Evolutionary conservation across 2,888 invertebrate genomes (phyloP).

Genomic region (Noctua fimbriata): DNA sequence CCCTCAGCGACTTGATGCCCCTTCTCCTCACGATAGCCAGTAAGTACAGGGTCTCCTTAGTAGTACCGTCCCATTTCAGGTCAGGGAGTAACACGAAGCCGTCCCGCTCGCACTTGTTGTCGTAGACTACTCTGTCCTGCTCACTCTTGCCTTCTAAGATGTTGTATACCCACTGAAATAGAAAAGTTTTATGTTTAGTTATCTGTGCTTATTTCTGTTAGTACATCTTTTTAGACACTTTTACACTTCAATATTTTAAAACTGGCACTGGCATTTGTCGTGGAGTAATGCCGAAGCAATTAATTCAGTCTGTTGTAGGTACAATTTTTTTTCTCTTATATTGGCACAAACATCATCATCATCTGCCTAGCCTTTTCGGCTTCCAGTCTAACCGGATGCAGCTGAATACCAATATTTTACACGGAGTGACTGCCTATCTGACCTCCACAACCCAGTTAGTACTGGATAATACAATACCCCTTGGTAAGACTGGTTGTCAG

Average conservation of each 20-base stretch:
- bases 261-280: neutral
- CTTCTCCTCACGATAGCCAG: slow-evolving; percentile 94
- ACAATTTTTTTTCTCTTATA: neutral
- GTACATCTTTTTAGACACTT: neutral
- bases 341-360: neutral
- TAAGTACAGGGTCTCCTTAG: slow-evolving; percentile 94
- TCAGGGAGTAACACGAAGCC: slow-evolving; percentile 98
- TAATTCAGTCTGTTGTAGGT: neutral
- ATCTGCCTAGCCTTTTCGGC: no score
- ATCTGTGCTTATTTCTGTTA: neutral
- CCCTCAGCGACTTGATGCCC: slow-evolving; percentile 95
- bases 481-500: no score
- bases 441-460: no score
- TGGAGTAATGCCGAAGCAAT: neutral
- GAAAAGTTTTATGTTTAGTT: neutral
- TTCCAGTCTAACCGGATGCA: no score
- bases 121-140: slow-evolving; percentile 95
- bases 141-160: slow-evolving; percentile 98
- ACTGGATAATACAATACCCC: no score
- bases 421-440: no score
- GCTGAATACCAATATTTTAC: no score
- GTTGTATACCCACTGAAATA: slow-evolving; percentile 98
- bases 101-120: slow-evolving; percentile 91
- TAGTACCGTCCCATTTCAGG: slow-evolving; percentile 97
- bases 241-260: neutral